phyloP scores from a whole-genome alignment of 2,113 vertebrate species.

The Sarotherodon lohbergeri region DNA sequence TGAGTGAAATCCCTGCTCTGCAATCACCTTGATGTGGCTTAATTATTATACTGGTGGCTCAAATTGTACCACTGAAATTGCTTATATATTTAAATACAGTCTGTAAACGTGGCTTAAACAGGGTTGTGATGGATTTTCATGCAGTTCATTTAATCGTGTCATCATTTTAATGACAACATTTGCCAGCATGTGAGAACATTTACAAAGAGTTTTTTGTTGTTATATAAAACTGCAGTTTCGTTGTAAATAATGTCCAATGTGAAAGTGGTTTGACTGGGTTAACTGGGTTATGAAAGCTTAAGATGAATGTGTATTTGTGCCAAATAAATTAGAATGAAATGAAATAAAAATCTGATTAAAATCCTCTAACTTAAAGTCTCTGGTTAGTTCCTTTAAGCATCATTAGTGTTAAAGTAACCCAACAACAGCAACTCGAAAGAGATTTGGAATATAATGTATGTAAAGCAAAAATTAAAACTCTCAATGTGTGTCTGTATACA shows the following conservation, averaged over 20 bases:
- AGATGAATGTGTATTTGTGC: neutral
- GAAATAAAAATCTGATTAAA: neutral
- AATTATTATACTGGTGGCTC: neutral
- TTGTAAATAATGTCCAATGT: slow-evolving; percentile 46
- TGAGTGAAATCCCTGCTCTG: neutral
- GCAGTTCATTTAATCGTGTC: neutral
- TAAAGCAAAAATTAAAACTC: neutral
- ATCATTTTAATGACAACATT: neutral
- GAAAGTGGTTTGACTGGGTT: neutral
- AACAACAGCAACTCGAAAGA: neutral
- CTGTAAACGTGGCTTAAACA: slow-evolving; percentile 27
- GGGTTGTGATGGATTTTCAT: slow-evolving; percentile 6
- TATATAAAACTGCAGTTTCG: neutral
- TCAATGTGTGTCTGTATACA: neutral
- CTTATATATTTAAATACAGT: neutral
- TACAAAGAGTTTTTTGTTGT: neutral
- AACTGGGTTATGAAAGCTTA: neutral
- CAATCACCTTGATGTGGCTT: neutral
- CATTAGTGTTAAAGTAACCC: neutral
- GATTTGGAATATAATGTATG: neutral
- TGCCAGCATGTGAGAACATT: neutral
- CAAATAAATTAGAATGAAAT: neutral
- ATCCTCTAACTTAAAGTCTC: neutral
- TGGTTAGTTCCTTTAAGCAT: neutral
- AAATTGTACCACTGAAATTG: neutral